phyloP scores from a whole-genome alignment of 2,888 invertebrate genomes.

The Tipula helvola region DNA sequence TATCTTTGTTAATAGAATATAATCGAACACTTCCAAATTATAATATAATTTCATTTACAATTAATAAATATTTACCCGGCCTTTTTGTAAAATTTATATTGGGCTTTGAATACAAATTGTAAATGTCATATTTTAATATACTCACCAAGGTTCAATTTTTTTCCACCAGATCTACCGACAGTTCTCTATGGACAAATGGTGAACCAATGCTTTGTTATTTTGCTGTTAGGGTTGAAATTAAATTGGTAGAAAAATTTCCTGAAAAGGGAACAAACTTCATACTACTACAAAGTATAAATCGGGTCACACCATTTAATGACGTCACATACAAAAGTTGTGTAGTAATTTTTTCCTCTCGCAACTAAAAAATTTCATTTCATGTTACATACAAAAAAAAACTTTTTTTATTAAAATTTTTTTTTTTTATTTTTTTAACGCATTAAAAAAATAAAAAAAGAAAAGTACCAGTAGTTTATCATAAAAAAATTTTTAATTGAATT shows the following conservation, averaged over 20 bases:
- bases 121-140: too few species aligned
- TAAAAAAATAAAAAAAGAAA: conserved; percentile 4
- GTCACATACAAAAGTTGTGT: background rate
- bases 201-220: too few species aligned
- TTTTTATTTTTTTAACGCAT: conserved; percentile 4
- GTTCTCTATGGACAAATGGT: too few species aligned
- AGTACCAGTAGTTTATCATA: background rate
- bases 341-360: background rate
- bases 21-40: too few species aligned
- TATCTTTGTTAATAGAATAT: too few species aligned
- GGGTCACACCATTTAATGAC: background rate
- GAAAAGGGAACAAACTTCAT: background rate
- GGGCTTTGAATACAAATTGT: too few species aligned
- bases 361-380: background rate
- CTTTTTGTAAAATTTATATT: too few species aligned
- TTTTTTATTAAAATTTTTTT: background rate
- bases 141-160: too few species aligned
- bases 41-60: too few species aligned
- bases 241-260: background rate
- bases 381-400: background rate
- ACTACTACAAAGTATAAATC: background rate
- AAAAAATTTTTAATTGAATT: background rate
- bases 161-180: too few species aligned
- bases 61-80: too few species aligned
- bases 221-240: background rate